Conservation (phyloP, 2,888 invertebrate genomes). For the Carpatolechia fugitivella region DNA sequence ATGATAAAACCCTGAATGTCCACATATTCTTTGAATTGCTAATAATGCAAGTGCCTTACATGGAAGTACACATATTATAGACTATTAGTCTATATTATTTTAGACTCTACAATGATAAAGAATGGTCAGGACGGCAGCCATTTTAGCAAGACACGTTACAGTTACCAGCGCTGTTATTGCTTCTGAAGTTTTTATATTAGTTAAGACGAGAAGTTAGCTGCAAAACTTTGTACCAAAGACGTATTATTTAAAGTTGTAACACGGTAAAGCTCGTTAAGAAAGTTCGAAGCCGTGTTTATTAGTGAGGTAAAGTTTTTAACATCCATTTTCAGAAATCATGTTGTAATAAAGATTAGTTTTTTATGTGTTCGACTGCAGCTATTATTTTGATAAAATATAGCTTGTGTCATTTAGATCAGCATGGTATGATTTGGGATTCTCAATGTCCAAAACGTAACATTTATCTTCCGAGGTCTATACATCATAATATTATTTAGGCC, state of each 20-base stretch:
- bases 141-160: background rate
- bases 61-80: background rate
- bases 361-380: background rate
- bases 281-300: background rate
- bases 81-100: too few species aligned
- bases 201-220: background rate
- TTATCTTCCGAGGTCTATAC: background rate
- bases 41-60: background rate
- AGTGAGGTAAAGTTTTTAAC: background rate
- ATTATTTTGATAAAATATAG: background rate
- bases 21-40: background rate
- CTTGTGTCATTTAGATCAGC: background rate
- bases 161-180: background rate
- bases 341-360: background rate
- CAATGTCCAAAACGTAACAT: background rate
- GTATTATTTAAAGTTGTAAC: background rate
- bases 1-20: background rate
- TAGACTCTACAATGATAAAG: background rate
- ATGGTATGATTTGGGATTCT: background rate
- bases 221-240: background rate
- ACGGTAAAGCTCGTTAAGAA: background rate
- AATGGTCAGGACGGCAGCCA: background rate
- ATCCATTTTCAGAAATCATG: background rate
- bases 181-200: background rate
- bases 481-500: background rate